phyloP scores from a whole-genome alignment of 2,888 invertebrate species.

The Cosmorhoe ocellata region DNA sequence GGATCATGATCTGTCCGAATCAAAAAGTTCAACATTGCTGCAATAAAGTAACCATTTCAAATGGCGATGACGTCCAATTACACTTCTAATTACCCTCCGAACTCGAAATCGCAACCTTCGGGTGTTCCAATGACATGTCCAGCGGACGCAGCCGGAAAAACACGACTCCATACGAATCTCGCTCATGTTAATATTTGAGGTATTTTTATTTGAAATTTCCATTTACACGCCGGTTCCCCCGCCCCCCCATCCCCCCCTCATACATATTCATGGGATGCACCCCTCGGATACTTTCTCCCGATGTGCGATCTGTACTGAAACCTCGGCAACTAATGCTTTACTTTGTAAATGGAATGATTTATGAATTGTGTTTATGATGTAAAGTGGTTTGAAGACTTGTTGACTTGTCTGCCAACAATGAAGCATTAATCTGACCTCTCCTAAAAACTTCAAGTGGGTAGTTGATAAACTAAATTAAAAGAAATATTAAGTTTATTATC shows the following conservation, averaged over 20 bases:
- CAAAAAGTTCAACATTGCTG: neutral
- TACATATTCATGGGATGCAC: conserved; percentile 86
- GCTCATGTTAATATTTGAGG: conserved; percentile 82
- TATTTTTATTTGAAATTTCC: conserved; percentile 83
- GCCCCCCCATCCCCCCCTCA: conserved; percentile 69
- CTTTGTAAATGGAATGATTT: conserved; percentile 49
- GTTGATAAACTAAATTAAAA: too few relatives aligned
- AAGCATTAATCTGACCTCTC: too few relatives aligned
- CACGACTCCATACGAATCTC: conserved; percentile 79
- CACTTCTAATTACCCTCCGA: conserved; percentile 5
- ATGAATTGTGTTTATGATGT: conserved; percentile 41
- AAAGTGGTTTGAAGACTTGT: conserved; percentile 31
- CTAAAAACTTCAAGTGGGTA: too few relatives aligned
- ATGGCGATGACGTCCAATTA: conserved; percentile 8
- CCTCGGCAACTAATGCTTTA: conserved; percentile 53
- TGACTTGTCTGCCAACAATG: conserved; percentile 16
- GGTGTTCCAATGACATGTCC: conserved; percentile 45
- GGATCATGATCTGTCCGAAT: too few relatives aligned
- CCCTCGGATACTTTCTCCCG: conserved; percentile 77
- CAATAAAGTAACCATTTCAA: conserved; percentile 1
- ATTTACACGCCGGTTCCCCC: conserved; percentile 66
- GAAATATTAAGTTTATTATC: too few relatives aligned
- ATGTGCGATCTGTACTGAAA: conserved; percentile 58
- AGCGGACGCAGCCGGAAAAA: conserved; percentile 51
- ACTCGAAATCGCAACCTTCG: conserved; percentile 42